phyloP scores from a whole-genome alignment of 2,797 vertebrate genomes.

The Luscinia luscinia region DNA sequence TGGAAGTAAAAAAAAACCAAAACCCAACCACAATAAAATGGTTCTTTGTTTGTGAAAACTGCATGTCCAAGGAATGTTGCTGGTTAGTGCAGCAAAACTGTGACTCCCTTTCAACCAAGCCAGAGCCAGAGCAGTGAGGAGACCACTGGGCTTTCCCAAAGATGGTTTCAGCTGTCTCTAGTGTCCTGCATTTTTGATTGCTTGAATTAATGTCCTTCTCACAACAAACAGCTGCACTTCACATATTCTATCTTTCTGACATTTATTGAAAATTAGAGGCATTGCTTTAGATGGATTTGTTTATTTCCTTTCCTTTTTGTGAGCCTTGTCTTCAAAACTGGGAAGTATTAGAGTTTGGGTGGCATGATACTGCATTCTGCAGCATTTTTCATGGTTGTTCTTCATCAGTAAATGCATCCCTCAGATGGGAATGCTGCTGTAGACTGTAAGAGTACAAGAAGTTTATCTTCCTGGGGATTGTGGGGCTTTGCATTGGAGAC shows the following conservation, averaged over 20 bases:
- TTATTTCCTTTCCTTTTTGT: not conserved
- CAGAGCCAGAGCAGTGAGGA: not conserved
- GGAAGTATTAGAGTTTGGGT: not conserved
- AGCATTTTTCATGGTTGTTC: not conserved
- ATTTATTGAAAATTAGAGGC: not conserved
- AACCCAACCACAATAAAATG: not conserved
- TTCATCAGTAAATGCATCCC: not conserved
- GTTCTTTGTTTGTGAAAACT: not conserved
- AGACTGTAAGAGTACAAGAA: not conserved
- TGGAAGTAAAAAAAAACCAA: not conserved
- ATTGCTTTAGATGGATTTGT: not conserved
- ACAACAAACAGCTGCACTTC: not conserved
- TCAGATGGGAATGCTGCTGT: not conserved
- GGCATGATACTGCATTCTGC: not conserved
- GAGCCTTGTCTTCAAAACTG: not conserved
- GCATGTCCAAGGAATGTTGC: not conserved
- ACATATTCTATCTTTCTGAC: not conserved
- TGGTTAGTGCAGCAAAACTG: not conserved
- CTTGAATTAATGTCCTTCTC: not conserved
- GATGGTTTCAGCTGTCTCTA: not conserved
- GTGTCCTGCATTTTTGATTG: not conserved
- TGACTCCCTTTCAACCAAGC: not conserved
- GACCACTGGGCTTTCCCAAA: not conserved
- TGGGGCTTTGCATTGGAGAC: not conserved
- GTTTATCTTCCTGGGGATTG: not conserved